Evolutionary conservation across 2,888 invertebrate genomes (phyloP), one percentile per base, ranked within the genome.

Genomic region (Drosophila multiciliata): DNA sequence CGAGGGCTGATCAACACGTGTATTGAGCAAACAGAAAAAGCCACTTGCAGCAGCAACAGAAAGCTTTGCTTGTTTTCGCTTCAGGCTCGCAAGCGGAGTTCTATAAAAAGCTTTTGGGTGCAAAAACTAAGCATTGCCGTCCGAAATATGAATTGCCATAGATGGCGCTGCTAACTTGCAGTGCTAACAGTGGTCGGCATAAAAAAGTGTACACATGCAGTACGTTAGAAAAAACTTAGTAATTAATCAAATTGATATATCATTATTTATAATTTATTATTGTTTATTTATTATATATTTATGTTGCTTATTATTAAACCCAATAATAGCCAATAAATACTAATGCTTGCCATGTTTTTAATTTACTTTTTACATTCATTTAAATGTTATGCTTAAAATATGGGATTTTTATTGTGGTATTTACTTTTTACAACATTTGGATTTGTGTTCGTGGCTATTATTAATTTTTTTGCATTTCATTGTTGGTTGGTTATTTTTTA

Each of bases 251-350:
- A 17, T 9, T 15, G 35, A 23, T 48, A 49, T 54, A 52, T 74
- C 57, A 61, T 72, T 64, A 67, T 75, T 80, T 69, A 75, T 77
- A 77, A 77, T 87, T 78, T 88, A 83, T 88, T 88, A 73, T 84
- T 72, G 88, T 89, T 89, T 83, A 88, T 87, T 78, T 69, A 77
- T 84, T 80, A 58, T 76, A 64, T 75, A 63, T 66, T 61, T 62
- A 62, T 59, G 66, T 66, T 64, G 69, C 79, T 82, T 84, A 78
- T 53, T 64, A 52, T 73, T 75, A 66, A 78, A 58, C 64, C 72
- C 29, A 29, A 29, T 29, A 75, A 76, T 80, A 73, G 78, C 82
- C 75, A 67, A 64, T 78, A 69, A 61, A 80, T 61, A 62, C 80
- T 80, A 65, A 70, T 73, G 62, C 75, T 68, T 70, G 57, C 64